Evolutionary conservation across 2,888 invertebrate species (phyloP).

Genomic region (Tiphia femorata): DNA sequence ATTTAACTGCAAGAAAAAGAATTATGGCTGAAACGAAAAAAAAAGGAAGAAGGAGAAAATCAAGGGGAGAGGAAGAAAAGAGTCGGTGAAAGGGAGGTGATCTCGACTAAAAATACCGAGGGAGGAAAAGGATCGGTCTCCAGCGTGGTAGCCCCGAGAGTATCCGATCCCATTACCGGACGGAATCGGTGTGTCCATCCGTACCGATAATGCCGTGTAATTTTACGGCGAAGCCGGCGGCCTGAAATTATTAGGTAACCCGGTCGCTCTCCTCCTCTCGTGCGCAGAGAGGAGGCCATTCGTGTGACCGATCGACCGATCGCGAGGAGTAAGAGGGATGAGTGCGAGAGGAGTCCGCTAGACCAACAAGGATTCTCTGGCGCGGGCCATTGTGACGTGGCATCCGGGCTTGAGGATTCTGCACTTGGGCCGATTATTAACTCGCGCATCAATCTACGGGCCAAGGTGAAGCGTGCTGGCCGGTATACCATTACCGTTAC

Average conservation of each 20-base stretch:
- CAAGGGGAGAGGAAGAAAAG: too few species aligned
- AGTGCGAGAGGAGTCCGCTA: slow-evolving; percentile 1
- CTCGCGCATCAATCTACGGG: not conserved
- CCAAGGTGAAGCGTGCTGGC: not conserved
- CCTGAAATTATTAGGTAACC: slow-evolving; percentile 54
- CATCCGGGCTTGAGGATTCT: not conserved
- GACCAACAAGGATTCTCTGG: not conserved
- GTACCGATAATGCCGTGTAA: slow-evolving; percentile 45
- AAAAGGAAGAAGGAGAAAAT: not conserved
- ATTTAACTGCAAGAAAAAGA: too few species aligned
- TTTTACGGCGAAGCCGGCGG: slow-evolving; percentile 31
- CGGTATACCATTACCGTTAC: not conserved
- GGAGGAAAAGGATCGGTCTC: slow-evolving; percentile 1
- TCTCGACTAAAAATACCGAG: not conserved
- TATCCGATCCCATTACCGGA: slow-evolving; percentile 21
- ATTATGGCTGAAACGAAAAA: too few species aligned
- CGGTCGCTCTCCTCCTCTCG: slow-evolving; percentile 46
- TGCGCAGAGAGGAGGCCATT: too few species aligned
- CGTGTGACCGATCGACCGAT: too few species aligned
- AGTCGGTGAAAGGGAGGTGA: too few species aligned
- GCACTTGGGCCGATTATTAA: not conserved
- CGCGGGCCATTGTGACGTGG: not conserved
- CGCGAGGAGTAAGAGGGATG: too few species aligned
- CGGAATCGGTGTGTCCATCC: slow-evolving; percentile 23
- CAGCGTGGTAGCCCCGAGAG: slow-evolving; percentile 16